A percentile compares a stretch with the other conserved stretches of the same genome.
These are phyloP conservation scores for Drosophila tani DNA, from an alignment of 1,140 invertebrate species.

Conservation along the genomic window DNA sequence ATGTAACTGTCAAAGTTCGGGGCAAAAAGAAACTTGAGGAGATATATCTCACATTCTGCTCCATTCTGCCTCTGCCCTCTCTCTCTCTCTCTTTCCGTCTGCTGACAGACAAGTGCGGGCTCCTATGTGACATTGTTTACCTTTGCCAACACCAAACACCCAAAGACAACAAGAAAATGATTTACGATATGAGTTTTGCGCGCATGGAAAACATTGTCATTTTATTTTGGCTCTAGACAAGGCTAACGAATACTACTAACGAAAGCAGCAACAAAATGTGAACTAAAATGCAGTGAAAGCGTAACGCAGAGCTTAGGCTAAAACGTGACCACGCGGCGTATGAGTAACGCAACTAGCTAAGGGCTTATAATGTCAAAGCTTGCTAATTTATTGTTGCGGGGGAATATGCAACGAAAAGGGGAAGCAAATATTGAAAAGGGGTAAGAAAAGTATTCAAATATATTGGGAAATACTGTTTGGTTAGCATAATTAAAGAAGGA, in stretches of 20 bases:
- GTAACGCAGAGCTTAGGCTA: conserved; percentile 23
- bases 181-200: conserved; percentile 52
- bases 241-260: conserved; percentile 33
- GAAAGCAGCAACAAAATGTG: conserved; percentile 14
- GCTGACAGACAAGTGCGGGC: conserved; percentile 53
- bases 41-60: conserved; percentile 48
- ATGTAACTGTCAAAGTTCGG: conserved; percentile 67
- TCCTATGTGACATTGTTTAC: conserved; percentile 75
- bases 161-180: conserved; percentile 37
- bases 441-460: no score
- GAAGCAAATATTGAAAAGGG: neutral
- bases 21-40: conserved; percentile 30
- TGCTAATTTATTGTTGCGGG: neutral
- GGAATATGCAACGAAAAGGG: neutral
- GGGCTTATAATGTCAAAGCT: conserved; percentile 2
- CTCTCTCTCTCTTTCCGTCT: conserved; percentile 13
- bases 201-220: conserved; percentile 55
- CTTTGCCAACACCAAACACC: conserved; percentile 53
- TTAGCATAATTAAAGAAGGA: neutral
- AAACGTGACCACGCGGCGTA: conserved; percentile 46
- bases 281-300: conserved; percentile 19
- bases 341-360: conserved; percentile 29
- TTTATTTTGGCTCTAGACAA: conserved; percentile 50
- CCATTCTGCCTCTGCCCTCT: neutral
- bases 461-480: neutral